Conservation (phyloP, 2,113 vertebrate genomes). For the Odocoileus hemionus region DNA sequence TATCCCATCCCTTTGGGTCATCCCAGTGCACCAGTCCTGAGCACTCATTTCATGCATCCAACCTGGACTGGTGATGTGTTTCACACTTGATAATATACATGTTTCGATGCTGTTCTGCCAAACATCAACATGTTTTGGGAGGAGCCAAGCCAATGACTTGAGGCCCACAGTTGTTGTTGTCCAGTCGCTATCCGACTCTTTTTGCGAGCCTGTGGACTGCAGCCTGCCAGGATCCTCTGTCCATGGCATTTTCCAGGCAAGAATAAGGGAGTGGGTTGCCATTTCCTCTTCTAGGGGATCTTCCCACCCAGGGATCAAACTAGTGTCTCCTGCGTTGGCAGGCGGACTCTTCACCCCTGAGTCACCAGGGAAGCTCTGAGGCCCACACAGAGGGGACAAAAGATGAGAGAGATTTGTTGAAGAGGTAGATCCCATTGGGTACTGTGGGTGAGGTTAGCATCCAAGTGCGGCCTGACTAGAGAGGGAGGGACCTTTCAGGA, state of each 20-base stretch:
- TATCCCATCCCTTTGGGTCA: too few species aligned
- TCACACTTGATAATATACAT: too few species aligned
- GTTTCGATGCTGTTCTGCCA: not conserved
- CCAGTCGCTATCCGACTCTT: accelerated
- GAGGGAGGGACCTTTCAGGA: not conserved
- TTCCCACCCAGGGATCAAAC: not conserved
- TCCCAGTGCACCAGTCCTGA: too few species aligned
- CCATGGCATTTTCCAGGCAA: not conserved
- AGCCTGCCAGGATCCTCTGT: not conserved
- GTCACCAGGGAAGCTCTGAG: not conserved
- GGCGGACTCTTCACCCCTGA: not conserved
- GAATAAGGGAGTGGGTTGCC: not conserved
- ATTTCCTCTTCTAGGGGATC: not conserved
- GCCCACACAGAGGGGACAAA: not conserved
- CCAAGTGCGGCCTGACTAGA: not conserved
- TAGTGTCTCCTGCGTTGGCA: not conserved
- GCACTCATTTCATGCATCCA: too few species aligned
- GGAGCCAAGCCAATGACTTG: not conserved
- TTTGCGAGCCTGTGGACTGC: not conserved
- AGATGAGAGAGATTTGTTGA: not conserved
- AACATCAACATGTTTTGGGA: not conserved
- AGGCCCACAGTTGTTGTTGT: not conserved
- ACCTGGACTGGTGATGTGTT: too few species aligned
- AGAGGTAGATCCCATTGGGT: not conserved
- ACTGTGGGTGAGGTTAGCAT: too few species aligned